phyloP scores from a whole-genome alignment of 2,113 vertebrate genomes.

The Scytalopus superciliaris region DNA sequence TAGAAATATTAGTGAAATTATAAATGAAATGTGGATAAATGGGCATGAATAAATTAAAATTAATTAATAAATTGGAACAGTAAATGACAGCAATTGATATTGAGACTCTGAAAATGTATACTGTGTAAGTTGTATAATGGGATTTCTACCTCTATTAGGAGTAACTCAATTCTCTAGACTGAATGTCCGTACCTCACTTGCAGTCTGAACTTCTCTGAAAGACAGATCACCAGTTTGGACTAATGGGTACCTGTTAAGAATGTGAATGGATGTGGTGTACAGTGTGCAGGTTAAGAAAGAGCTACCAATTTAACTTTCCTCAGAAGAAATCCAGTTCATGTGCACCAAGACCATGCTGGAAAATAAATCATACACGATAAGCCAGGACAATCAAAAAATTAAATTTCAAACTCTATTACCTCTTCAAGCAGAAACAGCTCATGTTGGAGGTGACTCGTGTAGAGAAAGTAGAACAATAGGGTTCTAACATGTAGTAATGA shows the following conservation, averaged over 20 bases:
- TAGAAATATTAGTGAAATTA: neutral
- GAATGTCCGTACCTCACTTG: neutral
- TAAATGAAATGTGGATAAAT: neutral
- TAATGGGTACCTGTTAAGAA: neutral
- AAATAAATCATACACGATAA: neutral
- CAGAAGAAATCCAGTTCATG: neutral
- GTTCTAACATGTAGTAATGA: neutral
- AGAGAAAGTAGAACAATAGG: neutral
- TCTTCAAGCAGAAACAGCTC: neutral
- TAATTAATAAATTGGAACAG: neutral
- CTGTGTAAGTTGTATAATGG: neutral
- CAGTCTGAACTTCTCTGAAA: neutral
- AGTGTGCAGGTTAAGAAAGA: neutral
- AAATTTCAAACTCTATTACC: neutral
- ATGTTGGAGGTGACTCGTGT: neutral
- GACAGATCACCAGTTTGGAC: neutral
- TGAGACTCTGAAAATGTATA: accelerated
- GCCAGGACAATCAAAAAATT: neutral
- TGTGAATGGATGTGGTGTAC: neutral
- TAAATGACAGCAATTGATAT: neutral
- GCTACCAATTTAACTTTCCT: neutral
- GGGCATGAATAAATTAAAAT: neutral
- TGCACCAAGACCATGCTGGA: neutral
- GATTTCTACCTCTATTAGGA: neutral
- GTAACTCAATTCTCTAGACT: neutral